These are phyloP conservation scores for Scaptodrosophila latifasciaeformis DNA, from an alignment of 2,888 invertebrate species.

Conservation along the genomic window DNA sequence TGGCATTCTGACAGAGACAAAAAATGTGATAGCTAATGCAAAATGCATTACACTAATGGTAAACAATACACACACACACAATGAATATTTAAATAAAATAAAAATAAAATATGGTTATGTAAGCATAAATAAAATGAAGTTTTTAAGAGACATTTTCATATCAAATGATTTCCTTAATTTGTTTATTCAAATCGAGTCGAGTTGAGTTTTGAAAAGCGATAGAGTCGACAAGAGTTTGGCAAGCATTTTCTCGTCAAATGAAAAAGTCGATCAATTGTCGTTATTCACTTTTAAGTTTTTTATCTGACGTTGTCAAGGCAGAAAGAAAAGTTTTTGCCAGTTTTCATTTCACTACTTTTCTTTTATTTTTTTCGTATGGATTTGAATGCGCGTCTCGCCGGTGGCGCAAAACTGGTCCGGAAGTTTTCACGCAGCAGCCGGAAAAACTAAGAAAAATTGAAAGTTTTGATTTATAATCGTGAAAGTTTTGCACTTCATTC, in stretches of 20 bases:
- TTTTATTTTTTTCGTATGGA: conserved; percentile 19
- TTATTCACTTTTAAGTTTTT: conserved; percentile 37
- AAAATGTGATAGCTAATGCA: conserved; percentile 41
- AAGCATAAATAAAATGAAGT: conserved; percentile 12
- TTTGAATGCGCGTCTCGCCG: conserved; percentile 39
- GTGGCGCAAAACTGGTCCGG: conserved; percentile 24
- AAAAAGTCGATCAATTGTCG: conserved; percentile 49
- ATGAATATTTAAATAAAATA: conserved; percentile 19
- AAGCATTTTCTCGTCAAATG: conserved; percentile 3
- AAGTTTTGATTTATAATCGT: conserved; percentile 57
- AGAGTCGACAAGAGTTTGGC: neutral
- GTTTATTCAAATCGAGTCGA: neutral
- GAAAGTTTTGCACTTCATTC: conserved; percentile 49
- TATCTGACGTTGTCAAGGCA: conserved; percentile 34
- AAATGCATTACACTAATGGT: conserved; percentile 48
- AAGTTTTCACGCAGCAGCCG: conserved; percentile 34
- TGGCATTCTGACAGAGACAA: too few species aligned
- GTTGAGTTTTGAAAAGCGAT: neutral
- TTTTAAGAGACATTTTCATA: neutral
- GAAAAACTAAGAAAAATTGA: conserved; percentile 45
- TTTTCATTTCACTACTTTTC: conserved; percentile 11
- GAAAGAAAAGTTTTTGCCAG: conserved; percentile 26
- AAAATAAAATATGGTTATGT: conserved; percentile 9
- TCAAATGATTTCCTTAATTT: conserved; percentile 1
- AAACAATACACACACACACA: too few species aligned